A percentile compares a stretch with the other conserved stretches of the same genome.
Conservation (phyloP, 1,140 invertebrate genomes). For the Adoxophyes honmai region DNA sequence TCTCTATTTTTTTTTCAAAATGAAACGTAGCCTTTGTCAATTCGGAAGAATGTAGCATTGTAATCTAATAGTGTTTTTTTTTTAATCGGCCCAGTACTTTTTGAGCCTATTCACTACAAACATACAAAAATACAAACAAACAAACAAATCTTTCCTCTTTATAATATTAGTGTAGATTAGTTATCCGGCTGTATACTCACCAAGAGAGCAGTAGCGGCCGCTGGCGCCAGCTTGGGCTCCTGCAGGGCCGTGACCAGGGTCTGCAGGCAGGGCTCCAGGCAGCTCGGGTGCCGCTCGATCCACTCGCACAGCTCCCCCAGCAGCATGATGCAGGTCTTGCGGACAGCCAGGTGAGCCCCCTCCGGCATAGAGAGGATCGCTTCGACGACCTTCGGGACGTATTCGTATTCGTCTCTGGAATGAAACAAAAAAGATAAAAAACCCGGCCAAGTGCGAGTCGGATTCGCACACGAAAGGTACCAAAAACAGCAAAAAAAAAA, state of each 20-base stretch:
- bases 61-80: too few relatives aligned
- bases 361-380: slow-evolving; percentile 91
- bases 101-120: too few relatives aligned
- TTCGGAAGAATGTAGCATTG: too few relatives aligned
- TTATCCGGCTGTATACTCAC: too few relatives aligned
- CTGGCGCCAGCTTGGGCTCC: slow-evolving; percentile 83
- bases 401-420: slow-evolving; percentile 92
- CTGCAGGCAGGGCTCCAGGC: slow-evolving; percentile 88
- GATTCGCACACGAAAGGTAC: too few relatives aligned
- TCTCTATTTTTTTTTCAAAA: too few relatives aligned
- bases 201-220: slow-evolving; percentile 86
- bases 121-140: too few relatives aligned
- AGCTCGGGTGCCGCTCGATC: slow-evolving; percentile 92
- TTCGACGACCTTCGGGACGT: slow-evolving; percentile 95
- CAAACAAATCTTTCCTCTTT: too few relatives aligned
- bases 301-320: slow-evolving; percentile 96
- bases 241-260: slow-evolving; percentile 87
- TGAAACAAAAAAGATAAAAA: background rate
- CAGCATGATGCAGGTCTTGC: slow-evolving; percentile 92
- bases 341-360: slow-evolving; percentile 91
- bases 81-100: too few relatives aligned
- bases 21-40: too few relatives aligned
- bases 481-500: too few relatives aligned
- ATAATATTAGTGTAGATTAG: too few relatives aligned
- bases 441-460: background rate